Evolutionary conservation across 30 jellyfish, hydroid and myxozoan genomes (phyloP).

Genomic region (Phacellophora camtschatica): DNA sequence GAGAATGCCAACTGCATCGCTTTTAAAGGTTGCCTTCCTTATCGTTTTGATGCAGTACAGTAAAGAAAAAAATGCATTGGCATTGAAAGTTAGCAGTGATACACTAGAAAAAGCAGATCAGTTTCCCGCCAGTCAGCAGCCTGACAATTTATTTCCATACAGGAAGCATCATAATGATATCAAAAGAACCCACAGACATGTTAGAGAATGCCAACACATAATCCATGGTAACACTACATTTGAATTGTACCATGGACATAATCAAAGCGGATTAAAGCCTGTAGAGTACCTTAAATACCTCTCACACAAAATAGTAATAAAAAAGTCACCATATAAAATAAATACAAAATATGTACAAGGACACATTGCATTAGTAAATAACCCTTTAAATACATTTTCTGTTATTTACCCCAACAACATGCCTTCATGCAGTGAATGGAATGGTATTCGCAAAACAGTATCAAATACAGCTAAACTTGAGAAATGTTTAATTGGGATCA

Average conservation of each 20-base stretch:
- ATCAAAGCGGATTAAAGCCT: neutral
- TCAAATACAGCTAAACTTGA: slow-evolving; percentile 49
- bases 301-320: neutral
- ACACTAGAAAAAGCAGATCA: no score
- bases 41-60: no score
- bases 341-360: slow-evolving; percentile 36
- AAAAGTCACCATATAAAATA: neutral
- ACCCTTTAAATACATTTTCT: slow-evolving; percentile 67
- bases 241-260: slow-evolving; percentile 20
- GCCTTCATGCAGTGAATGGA: slow-evolving; percentile 55
- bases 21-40: no score
- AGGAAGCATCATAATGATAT: slow-evolving; percentile 36
- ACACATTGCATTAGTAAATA: slow-evolving; percentile 51
- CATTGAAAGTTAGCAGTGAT: no score
- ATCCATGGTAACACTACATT: slow-evolving; percentile 67
- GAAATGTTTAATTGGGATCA: slow-evolving; percentile 67
- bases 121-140: neutral
- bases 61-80: no score
- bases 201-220: slow-evolving; percentile 69
- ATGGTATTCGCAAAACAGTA: slow-evolving; percentile 58
- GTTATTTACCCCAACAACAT: slow-evolving; percentile 55
- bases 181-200: slow-evolving; percentile 65
- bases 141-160: slow-evolving; percentile 58
- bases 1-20: no score
- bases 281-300: slow-evolving; percentile 4